A percentile compares a stretch with the other conserved stretches of the same genome.
phyloP scores from a whole-genome alignment of 2,888 invertebrate species.

The Neelides folsomi region DNA sequence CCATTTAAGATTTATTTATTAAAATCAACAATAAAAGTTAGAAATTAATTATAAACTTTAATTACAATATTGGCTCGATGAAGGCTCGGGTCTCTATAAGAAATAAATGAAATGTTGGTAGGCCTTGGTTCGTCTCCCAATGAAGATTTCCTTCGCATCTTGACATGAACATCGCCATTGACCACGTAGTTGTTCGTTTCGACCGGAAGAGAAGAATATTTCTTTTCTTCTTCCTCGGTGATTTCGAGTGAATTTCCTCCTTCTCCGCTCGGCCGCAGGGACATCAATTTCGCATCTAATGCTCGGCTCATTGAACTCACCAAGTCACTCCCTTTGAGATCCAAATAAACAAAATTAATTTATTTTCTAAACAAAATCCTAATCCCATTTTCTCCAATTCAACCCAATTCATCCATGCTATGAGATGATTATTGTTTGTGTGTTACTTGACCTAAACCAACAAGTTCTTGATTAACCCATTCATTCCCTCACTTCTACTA shows the following conservation, averaged over 20 bases:
- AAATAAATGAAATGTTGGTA: neutral
- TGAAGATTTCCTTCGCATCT: neutral
- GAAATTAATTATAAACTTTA: neutral
- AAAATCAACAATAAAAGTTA: neutral
- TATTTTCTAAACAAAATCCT: no score
- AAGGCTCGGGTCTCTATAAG: conserved; percentile 42
- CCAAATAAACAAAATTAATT: no score
- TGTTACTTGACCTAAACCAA: no score
- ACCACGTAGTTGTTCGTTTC: no score
- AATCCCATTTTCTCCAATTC: no score
- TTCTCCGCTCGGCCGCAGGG: conserved; percentile 45
- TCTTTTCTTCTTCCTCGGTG: conserved; percentile 1
- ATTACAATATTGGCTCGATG: conserved; percentile 38
- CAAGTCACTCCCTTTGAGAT: conserved; percentile 59
- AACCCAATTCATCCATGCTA: no score
- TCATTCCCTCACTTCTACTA: no score
- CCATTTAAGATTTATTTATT: neutral
- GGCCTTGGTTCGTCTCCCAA: neutral
- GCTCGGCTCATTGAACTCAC: conserved; percentile 70
- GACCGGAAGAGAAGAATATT: neutral
- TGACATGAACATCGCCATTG: conserved; percentile 1
- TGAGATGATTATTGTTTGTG: no score
- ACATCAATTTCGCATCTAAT: conserved; percentile 68
- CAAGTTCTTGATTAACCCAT: no score
- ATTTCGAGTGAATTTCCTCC: conserved; percentile 1